Base-by-base conservation (phyloP, 2,888 invertebrate species). In the Poecilobothrus nobilitatus region DNA sequence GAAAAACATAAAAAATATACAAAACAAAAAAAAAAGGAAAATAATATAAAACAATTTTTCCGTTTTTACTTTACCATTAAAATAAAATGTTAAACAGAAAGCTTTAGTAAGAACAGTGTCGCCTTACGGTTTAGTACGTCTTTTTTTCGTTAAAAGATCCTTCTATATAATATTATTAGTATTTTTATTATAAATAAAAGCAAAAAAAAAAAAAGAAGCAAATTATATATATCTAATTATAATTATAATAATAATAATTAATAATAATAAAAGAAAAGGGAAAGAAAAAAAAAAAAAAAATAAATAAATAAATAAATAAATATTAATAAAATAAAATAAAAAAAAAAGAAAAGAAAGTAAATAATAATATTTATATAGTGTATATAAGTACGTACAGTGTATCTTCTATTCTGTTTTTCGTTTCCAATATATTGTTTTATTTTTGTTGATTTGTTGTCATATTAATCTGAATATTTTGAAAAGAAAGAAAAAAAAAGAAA, bases 91-190 rank as follows among this genome's bases (percentile, higher is more conserved):
- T 53, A 53, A 53, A 53, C 53, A 64, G 68, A 72, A 71, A 73
- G 70, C 72, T 81, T 82, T 80, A 82, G 81, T 82, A 79, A 81
- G 80, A 81, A 81, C 81, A 81, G 80, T 81, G 81, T 81, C 82
- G 82, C 81, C 80, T 80, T 80, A 80, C 81, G 82, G 81, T 82
- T 79, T 81, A 80, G 82, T 79, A 82, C 81, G 82, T 78, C 53
- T 53, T 53, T 79, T 79, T 77, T 77, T 74, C 73, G 75, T 78
- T 77, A 18, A 53, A 77, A 75, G 75, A 73, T 74, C 74, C 74
- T 74, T 73, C 74, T 73, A 73, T 74, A 74, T 74, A 74, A 73
- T 72, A 74, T 74, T 74, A 73, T 74, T 74, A 73, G 73, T 72
- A 72, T 71, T 70, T 53, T 12, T 53, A 10, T 53, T 5, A 63